These are phyloP conservation scores for Troides helena DNA, from an alignment of 2,888 invertebrate genomes.

Conservation along the genomic window DNA sequence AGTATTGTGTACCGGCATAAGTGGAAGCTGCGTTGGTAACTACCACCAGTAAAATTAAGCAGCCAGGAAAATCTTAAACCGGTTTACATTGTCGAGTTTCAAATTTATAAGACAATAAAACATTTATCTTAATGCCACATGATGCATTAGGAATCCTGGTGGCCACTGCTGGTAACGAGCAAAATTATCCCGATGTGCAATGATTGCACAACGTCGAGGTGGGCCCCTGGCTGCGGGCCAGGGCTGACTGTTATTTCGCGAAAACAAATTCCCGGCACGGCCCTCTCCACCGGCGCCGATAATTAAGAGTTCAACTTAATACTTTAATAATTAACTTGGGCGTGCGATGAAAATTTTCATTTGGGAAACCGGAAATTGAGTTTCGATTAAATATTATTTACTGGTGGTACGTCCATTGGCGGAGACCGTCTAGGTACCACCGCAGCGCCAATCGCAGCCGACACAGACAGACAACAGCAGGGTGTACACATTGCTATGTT, in stretches of 20 bases:
- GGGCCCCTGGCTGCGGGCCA: slow-evolving; percentile 46
- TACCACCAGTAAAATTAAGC: too few species aligned
- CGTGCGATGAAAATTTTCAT: slow-evolving; percentile 23
- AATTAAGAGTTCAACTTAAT: slow-evolving; percentile 31
- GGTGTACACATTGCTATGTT: too few species aligned
- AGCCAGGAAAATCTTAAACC: too few species aligned
- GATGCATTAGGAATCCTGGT: slow-evolving; percentile 25
- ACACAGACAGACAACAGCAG: too few species aligned
- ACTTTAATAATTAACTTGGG: slow-evolving; percentile 30
- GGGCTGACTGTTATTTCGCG: slow-evolving; percentile 44
- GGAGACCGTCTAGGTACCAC: not conserved
- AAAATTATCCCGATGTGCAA: slow-evolving; percentile 32
- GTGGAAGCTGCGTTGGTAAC: too few species aligned
- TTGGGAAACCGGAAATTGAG: slow-evolving; percentile 24
- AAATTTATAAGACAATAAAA: too few species aligned
- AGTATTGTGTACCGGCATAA: too few species aligned
- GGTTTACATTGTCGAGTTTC: not conserved
- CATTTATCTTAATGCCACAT: slow-evolving; percentile 3
- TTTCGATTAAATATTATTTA: slow-evolving; percentile 19
- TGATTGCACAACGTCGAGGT: slow-evolving; percentile 46
- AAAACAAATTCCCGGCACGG: slow-evolving; percentile 36
- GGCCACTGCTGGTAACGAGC: slow-evolving; percentile 30
- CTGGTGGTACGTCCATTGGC: not conserved
- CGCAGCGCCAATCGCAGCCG: too few species aligned
- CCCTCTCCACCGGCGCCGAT: slow-evolving; percentile 29